Base-by-base conservation (phyloP, 2,113 vertebrate species). In the Lophotis ruficrista region DNA sequence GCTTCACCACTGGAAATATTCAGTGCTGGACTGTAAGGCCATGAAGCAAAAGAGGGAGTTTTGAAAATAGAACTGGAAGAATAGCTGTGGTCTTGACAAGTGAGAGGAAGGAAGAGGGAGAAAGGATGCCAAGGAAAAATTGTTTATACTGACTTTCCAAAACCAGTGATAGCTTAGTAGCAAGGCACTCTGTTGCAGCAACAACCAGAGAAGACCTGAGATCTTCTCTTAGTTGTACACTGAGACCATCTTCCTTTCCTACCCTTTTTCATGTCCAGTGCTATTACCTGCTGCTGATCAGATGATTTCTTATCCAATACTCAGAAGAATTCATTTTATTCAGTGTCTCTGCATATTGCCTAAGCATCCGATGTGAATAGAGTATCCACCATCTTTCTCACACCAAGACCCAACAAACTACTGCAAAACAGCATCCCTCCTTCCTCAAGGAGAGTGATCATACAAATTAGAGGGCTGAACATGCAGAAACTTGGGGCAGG, bases 341-440 rank as follows among this genome's bases (percentile, higher is more conserved):
- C 51, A 62, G 9, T 1, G 0, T 31, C 68, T 79, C 13, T 82
- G 20, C 31, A 41, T 9, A 50, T n/a, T 82, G 12, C 31, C 41
- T 60, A 35, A 80, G 14, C 38, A 56, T 25, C 1, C 0, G 0
- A 22, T 25, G 5, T 41, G 14, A 51, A 53, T 9, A 45, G 3
- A 7, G 3, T 61, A 57, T 28, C 37, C 24, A 41, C 28, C n/a
- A 24, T 4, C 54, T 38, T 65, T 81, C 38, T 78, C 13, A 51
- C 28, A 35, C 13, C 31, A 77, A 45, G 10, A 3, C 2, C 18
- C 60, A 77, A 4, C 2, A 82, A 89, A 23, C 24, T 54, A 20
- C 11, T 14, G 5, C 10, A 56, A 14, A 68, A 79, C 7, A 79
- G 20, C 25, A 86, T 23, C 9, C 6, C 5, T 77, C 14, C 45